Evolutionary conservation across 92 coral and sea anemone species (phyloP), one percentile per base, ranked within the genome.

Genomic region (Actinostola sp.): DNA sequence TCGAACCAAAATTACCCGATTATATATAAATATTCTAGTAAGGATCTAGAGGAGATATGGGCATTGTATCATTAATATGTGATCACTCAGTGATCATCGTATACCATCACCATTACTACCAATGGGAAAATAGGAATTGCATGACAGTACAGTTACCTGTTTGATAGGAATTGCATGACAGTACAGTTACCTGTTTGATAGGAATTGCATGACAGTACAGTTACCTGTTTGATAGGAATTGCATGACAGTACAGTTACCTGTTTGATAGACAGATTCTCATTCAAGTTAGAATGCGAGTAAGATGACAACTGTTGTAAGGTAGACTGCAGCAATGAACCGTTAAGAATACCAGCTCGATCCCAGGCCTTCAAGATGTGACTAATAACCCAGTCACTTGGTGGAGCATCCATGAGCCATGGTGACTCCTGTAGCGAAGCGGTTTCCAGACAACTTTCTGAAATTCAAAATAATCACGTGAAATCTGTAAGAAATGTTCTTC

Each of bases 351-450:
- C 88, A 39, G 48, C 67, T 53, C 41, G 80, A 53, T 49, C 78
- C 89, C 92, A 86, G 72, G 84, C 87, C 35, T 82, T 82, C 44
- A 86, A 20, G 49, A 71, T 55, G 73, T 81, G 71, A 35, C 35
- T 55, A 23, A 82, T 39, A 36, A 86, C 75, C 92, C 92, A 86
- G 52, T 63, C 69, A 9, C 54, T 59, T 45, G 75, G 65, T 10
- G 61, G 68, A 56, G 52, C 38, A 44, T 76, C 76, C 15, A 78
- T 70, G 30, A 84, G 44, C 94, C 94, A 89, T 25, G 90, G 85
- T 21, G 82, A 81, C 54, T 8, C 48, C 13, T 54, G 41, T 43
- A 1, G 42, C 11, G 53, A 23, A 17, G 67, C 46, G 3, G 31
- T 12, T 20, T 77, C 63, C 29, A 30, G 59, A 26, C 19, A 36